These are phyloP conservation scores for Aurelia sp. DNA, from an alignment of 30 jellyfish, hydroid and myxozoan genomes.

Conservation along the genomic window DNA sequence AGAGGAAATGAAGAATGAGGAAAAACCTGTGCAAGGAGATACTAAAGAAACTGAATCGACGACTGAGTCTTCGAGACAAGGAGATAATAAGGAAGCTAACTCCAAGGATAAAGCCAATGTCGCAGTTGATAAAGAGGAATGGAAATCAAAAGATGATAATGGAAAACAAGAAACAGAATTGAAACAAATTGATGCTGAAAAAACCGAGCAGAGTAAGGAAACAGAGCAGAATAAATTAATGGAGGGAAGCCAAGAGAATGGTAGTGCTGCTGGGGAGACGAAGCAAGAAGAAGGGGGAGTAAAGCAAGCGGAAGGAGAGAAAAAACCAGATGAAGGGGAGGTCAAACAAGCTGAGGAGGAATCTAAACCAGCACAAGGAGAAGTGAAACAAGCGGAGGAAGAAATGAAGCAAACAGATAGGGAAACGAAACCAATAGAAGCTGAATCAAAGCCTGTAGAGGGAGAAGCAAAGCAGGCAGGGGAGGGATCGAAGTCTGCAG, in stretches of 20 bases:
- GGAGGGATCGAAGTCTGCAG: neutral
- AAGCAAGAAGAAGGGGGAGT: neutral
- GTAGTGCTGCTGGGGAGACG: neutral
- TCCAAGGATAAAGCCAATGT: neutral
- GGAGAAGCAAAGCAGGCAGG: neutral
- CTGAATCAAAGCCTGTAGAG: neutral
- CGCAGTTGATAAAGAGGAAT: slow-evolving; percentile 44
- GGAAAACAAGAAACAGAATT: neutral
- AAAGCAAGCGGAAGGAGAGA: neutral
- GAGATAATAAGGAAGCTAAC: neutral
- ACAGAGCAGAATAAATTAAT: neutral
- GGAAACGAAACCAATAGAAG: neutral
- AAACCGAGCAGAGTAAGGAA: neutral
- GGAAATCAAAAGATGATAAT: slow-evolving; percentile 13
- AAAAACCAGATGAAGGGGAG: slow-evolving; percentile 3
- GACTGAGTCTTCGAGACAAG: neutral
- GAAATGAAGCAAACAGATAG: neutral
- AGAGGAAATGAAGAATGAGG: neutral
- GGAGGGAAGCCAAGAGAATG: neutral
- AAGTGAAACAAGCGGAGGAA: neutral
- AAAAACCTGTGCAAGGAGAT: neutral
- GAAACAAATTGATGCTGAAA: neutral
- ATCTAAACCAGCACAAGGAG: too few relatives aligned
- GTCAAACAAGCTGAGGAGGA: too few relatives aligned
- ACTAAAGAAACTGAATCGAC: neutral